Evolutionary conservation across 1,140 invertebrate species (phyloP), one percentile per base, ranked within the genome.

Genomic region (Zaprionus camerounensis): DNA sequence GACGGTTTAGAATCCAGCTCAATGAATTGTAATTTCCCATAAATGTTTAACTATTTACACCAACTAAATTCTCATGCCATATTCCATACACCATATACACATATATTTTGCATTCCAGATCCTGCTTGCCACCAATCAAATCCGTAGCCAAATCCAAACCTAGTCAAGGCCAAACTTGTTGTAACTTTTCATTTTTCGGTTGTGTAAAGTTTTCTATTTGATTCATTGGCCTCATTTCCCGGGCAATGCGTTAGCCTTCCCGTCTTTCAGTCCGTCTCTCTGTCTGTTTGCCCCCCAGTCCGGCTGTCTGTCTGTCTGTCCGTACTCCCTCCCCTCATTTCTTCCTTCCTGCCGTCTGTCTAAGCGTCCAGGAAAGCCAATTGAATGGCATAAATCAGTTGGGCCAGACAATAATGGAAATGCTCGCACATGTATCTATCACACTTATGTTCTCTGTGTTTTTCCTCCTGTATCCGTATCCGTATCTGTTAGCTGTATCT

Each of bases 201-300:
- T 56, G 22, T 66, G 51, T 56, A 66, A 66, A 66, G 63, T 66
- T 66, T 22, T 5, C 46, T 20, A 51, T 51, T 51, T 85, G 82
- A 85, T 85, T 85, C 82, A 85, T 85, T 77, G 82, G 53, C 65
- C 78, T 82, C 82, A 86, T 86, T 85, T 85, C 78, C 65, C 64
- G 79, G 61, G 44, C 56, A 73, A 26, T 82, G 82, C 78, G 71
- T 82, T 76, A 75, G 81, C 46, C 11, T 11, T 11, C 11, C 20
- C 12, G 7, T 5, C 46, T 22, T 3, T 20, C 38, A 5, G 38
- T n/a, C n/a, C 20, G 6, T 46, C 17, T 49, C n/a, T 82, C 76
- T 82, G 67, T 82, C 76, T 78, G 80, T 41, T 7, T 0, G 13
- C 5, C 6, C 44, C 3, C 1, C 44, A 5, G 46, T 24, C 46